Base-by-base conservation (phyloP, 92 coral and sea anemone species). In the Diadumene lineata region DNA sequence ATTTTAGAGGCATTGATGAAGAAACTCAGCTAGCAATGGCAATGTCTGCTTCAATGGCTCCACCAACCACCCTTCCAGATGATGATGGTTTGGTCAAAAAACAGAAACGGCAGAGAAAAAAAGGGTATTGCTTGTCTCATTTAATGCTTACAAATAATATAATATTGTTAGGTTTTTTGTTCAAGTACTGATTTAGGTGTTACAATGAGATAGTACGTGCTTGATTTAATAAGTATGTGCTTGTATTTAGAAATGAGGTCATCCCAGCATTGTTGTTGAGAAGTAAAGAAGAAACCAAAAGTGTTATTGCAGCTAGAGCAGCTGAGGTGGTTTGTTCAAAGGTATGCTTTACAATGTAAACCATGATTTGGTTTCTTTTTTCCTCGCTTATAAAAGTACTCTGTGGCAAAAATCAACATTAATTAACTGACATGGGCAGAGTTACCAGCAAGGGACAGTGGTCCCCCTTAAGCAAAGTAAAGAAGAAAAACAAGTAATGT, bases 21-120 rank as follows among this genome's bases (percentile, higher is more conserved):
- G 84, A 96, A 58, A 96, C 93, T 16, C 97, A 89, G 84, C 76
- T 96, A 58, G 99, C 99, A n/a, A 53, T 96, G 83, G 99, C 99
- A 24, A 51, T 96, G 67, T 96, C 99, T n/a, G 99, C 93, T 9
- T 96, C 97, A 17, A 85, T 92, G 85, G 91, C 88, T 44, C 92
- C 93, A 13, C 90, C 92, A 18, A 48, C 53, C 16, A 58, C 76
- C 25, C 8, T 33, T 7, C 63, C 81, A 46, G 81, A 30, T 13
- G 32, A 66, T 58, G 46, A 63, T 30, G 64, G 18, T 32, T 70
- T 34, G 66, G 60, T 50, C 24, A 64, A 71, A 44, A 86, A 67
- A 70, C 55, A 79, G 11, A 87, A 69, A 60, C 53, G 83, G 73
- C 80, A 81, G 85, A 83, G 68, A 69, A 86, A 79, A 7, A 84